Base-by-base conservation (phyloP, 2,888 invertebrate genomes). In the Tortricodes alternella region DNA sequence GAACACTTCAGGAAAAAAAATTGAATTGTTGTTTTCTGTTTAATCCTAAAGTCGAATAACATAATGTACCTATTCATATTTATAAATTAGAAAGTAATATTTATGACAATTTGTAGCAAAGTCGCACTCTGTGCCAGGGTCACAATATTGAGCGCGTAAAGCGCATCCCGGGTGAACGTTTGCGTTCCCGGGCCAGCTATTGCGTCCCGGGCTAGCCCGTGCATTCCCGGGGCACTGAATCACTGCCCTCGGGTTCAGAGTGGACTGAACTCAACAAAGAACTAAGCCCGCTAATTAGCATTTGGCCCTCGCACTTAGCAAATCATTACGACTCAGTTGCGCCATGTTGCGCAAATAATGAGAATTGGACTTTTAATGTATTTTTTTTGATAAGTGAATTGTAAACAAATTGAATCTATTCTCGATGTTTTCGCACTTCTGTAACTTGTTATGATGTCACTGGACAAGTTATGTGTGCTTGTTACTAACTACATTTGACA, bases 211-310 rank as follows among this genome's bases (percentile, higher is more conserved):
- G 4, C 16, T 7, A 8, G 8, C 15, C 34, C 50, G 58, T 46
- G 57, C 61, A 58, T 48, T 53, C 34, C 34, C 19, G 34, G n/a
- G 21, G 61, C 59, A 60, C 62, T 73, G 74, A 73, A 68, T 70
- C 70, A 72, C 64, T 38, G 23, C 37, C 61, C n/a, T n/a, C n/a
- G 67, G 62, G 76, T 75, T 77, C 76, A 76, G 71, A 79, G 78
- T 66, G 75, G 66, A 76, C 61, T 78, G 78, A 76, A 75, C 73
- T 63, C 68, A 60, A 76, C 73, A 71, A 70, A 74, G 78, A 68
- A 64, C 69, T 70, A 63, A 60, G 63, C 57, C 61, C 70, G 68
- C 67, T 76, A 80, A 80, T 83, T 80, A 79, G 69, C 69, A 62
- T 68, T 65, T 69, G 68, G 70, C 73, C 71, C 67, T 67, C 67